Conservation (phyloP, 1,140 invertebrate species). For the Plectus sambesii region DNA sequence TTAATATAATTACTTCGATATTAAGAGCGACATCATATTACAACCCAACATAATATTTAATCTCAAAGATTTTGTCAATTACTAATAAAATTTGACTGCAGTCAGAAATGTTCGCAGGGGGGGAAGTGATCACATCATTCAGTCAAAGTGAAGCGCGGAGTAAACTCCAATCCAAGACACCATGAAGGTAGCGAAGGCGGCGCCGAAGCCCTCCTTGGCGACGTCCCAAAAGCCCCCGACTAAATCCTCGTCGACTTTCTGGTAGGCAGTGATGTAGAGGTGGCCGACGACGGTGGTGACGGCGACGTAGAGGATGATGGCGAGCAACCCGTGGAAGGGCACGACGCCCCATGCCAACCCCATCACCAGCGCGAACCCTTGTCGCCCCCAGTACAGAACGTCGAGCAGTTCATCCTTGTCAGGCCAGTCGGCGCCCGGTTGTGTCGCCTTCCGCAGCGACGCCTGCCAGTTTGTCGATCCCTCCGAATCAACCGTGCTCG, state of each 20-base stretch:
- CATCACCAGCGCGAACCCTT: slow-evolving; percentile 30
- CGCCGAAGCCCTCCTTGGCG: slow-evolving; percentile 42
- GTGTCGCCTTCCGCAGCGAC: no score
- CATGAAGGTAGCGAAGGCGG: slow-evolving; percentile 44
- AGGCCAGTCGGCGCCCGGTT: slow-evolving; percentile 23
- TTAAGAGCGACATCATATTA: not conserved
- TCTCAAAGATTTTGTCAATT: slow-evolving; percentile 10
- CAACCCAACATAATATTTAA: slow-evolving; percentile 2
- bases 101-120: slow-evolving; percentile 8
- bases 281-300: slow-evolving; percentile 31
- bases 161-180: slow-evolving; percentile 40
- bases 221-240: slow-evolving; percentile 44
- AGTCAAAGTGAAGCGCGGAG: slow-evolving; percentile 23
- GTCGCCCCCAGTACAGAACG: slow-evolving; percentile 41
- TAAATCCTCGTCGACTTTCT: slow-evolving; percentile 41
- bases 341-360: slow-evolving; percentile 37
- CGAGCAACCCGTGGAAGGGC: slow-evolving; percentile 35
- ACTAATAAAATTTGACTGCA: slow-evolving; percentile 8
- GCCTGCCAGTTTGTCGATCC: no score
- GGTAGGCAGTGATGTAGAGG: slow-evolving; percentile 35
- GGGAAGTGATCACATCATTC: slow-evolving; percentile 5
- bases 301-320: slow-evolving; percentile 31
- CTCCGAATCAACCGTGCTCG: no score
- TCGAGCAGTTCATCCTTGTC: slow-evolving; percentile 42
- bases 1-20: slow-evolving; percentile 5